Evolutionary conservation across 2,113 vertebrate genomes (phyloP), one percentile per base, ranked within the genome.

Genomic region (Stigmatopora argus): DNA sequence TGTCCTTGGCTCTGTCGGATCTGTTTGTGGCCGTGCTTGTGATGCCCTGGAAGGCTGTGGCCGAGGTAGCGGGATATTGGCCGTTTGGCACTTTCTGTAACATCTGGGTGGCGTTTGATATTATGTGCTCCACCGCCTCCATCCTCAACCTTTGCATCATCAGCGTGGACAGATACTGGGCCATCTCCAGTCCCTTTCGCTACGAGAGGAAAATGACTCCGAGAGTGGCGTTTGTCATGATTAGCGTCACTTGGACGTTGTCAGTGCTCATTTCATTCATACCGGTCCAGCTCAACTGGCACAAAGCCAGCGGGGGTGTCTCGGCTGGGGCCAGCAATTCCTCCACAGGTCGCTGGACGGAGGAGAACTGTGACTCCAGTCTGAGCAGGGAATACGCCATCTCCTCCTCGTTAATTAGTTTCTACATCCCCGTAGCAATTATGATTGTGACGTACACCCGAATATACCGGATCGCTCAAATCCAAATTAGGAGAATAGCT

Each of bases 11-110:
- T 0, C 87, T 95, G 23, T 98, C 96, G 17, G 95, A 97, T 82
- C 89, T 98, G 45, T 89, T 96, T 46, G 94, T 99, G 72, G 95
- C 96, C 3, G 77, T 97, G 62, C 88, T 99, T 18, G 96, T 99
- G 65, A 98, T 98, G 96, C 95, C 96, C 4, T 99, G 96, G 96
- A 97, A 97, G 85, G 96, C 95, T 0, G 94, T 92, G 35, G 91
- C 94, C 0, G 96, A 98, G 71, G 94, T 99, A 70, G 93, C 93
- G 0, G 94, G 95, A 0, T 94, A 94, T 73, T 99, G 96, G 96
- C 96, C 96, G 6, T 99, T 99, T 38, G 96, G 96, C 47, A 86
- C 90, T 56, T 99, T 97, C 88, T 98, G 96, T 66, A 92, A 94
- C 57, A 49, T 96, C 56, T 99, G 96, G 96, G 94, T 98, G 78